phyloP scores from a whole-genome alignment of 2,888 invertebrate species.

The Cephus rjabovi region DNA sequence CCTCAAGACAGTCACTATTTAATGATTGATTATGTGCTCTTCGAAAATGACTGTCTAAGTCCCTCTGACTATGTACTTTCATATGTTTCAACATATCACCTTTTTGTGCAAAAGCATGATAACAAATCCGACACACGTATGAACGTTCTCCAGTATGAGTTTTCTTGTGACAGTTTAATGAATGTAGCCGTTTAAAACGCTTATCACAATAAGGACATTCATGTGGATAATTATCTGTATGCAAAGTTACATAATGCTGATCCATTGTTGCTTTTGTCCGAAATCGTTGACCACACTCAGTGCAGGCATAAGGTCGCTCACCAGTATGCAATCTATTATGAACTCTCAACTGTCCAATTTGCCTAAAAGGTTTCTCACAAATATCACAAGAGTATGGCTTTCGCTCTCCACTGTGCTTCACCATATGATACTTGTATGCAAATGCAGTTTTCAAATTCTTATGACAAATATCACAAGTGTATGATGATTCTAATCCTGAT shows the following conservation, averaged over 20 bases:
- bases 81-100: constrained; percentile 32
- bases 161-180: constrained; percentile 27
- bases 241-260: constrained; percentile 23
- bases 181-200: constrained; percentile 28
- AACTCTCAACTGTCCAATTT: constrained; percentile 26
- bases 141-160: constrained; percentile 32
- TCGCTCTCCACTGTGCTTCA: not conserved
- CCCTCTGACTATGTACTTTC: constrained; percentile 21
- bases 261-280: constrained; percentile 29
- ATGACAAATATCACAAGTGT: constrained; percentile 26
- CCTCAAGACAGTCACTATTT: not conserved
- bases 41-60: not conserved
- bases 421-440: not conserved
- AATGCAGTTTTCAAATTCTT: not conserved
- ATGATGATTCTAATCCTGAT: constrained; percentile 1
- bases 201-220: constrained; percentile 29
- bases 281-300: constrained; percentile 23
- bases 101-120: constrained; percentile 28
- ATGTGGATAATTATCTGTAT: constrained; percentile 28
- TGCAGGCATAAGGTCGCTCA: constrained; percentile 19
- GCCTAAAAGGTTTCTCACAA: constrained; percentile 28
- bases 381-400: constrained; percentile 20
- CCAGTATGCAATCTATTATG: constrained; percentile 18
- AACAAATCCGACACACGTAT: constrained; percentile 26
- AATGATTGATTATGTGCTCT: not conserved